Base-by-base conservation (phyloP, 2,888 invertebrate genomes). In the Amblyjoppa fuscipennis region DNA sequence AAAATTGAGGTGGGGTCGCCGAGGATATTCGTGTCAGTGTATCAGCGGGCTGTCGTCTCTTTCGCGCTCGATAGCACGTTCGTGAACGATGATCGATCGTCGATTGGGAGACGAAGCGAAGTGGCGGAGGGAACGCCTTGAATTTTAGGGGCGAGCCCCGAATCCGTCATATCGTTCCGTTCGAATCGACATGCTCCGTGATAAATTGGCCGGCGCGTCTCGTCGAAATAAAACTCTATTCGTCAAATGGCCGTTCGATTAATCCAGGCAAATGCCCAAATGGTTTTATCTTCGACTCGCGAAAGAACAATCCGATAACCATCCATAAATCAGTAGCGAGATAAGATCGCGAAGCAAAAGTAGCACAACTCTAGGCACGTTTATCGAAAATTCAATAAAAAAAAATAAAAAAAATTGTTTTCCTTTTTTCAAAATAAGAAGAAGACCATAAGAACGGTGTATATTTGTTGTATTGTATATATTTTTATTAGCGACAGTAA, bases 61-160 rank as follows among this genome's bases (percentile, higher is more conserved):
- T 70, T 81, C 56, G 78, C 80, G 78, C 81, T 70, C 53, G 25
- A 75, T 49, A 70, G 71, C 59, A 51, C 68, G 64, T 81, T 84
- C 77, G 66, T 83, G 88, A 87, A 59, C 77, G 84, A 75, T 88
- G 91, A 91, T 90, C 88, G 89, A 91, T 90, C 89, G 88, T 73
- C 84, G 81, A 76, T 73, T 38, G 38, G 56, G 59, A 56, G 9
- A 11, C 13, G 77, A 79, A 77, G 81, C 71, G 78, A 83, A 56
- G 49, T 71, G 83, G 78, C 76, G 81, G 82, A 86, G 61, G 84
- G 80, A 85, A 3, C 81, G 83, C 78, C 87, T 87, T 25, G 73
- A 86, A 86, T 89, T 90, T 89, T 79, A 56, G 28, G 20, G 16
- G 25, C 25, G 31, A 31, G 61, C 25, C 59, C 25, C 59, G 7